These are phyloP conservation scores for Forpus xanthops DNA, from an alignment of 2,797 vertebrate species.

Conservation along the genomic window DNA sequence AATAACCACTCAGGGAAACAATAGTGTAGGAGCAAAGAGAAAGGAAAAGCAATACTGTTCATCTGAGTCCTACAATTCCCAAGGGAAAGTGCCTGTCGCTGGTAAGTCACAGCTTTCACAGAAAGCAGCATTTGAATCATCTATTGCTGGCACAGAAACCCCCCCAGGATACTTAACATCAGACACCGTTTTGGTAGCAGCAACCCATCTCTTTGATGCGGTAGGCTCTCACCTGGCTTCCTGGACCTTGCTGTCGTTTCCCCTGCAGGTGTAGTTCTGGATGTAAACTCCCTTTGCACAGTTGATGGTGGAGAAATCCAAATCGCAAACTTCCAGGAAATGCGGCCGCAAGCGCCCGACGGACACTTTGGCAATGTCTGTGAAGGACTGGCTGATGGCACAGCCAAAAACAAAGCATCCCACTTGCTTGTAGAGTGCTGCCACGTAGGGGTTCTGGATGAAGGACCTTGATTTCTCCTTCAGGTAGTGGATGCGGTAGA, in stretches of 20 bases:
- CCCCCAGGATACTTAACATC: rapidly evolving
- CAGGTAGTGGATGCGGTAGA: conserved; percentile 91
- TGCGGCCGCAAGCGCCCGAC: conserved; percentile 95
- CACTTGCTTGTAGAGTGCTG: conserved; percentile 94
- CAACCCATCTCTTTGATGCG: not conserved
- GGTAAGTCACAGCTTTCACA: not conserved
- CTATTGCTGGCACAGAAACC: not conserved
- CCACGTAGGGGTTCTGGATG: conserved; percentile 91
- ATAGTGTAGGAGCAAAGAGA: conserved; percentile 10
- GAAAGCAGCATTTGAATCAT: not conserved
- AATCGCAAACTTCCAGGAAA: conserved; percentile 87
- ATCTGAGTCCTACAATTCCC: not conserved
- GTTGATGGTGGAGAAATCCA: conserved; percentile 84
- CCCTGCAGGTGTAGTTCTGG: conserved; percentile 86
- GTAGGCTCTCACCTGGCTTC: conserved; percentile 87
- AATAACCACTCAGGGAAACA: not conserved
- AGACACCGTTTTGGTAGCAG: not conserved
- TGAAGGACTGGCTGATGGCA: conserved; percentile 96
- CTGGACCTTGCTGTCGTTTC: conserved; percentile 82
- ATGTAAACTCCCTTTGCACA: conserved; percentile 89
- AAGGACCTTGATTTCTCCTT: conserved; percentile 90
- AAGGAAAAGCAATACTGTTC: conserved; percentile 16
- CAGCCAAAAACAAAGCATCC: conserved; percentile 96
- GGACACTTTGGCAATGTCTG: conserved; percentile 97
- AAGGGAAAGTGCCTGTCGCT: not conserved